Evolutionary conservation across 2,113 vertebrate genomes (phyloP), one percentile per base, ranked within the genome.

Genomic region (Megaleporinus macrocephalus): DNA sequence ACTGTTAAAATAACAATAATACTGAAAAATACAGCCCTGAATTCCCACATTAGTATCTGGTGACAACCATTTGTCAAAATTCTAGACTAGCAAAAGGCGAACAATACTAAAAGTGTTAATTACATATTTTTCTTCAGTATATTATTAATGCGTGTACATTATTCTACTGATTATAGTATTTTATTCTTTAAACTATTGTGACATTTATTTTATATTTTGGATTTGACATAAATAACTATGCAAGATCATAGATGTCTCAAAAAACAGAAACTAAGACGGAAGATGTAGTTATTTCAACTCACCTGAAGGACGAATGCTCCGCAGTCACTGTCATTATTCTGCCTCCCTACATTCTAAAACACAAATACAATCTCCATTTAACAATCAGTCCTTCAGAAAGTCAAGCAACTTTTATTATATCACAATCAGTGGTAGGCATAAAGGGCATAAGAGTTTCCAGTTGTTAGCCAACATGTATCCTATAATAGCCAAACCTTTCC

Each of bases 301-400:
- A 97, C 96, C 96, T 97, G 96, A 53, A 97, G 91, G 78, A 97
- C 96, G 76, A 97, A 97, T 20, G 96, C 96, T 0, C 96, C 96
- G 72, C 96, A 97, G 89, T 97, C 96, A 26, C 96, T 97, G 94
- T 97, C 96, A 29, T 97, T 97, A 91, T 97, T 97, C 89, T 97
- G 96, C 76, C 96, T 93, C 81, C 95, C 96, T 75, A 97, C 96
- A 62, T 97, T 97, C 96, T 97, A 90, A 30, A 93, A 93, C 12
- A 88, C 9, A 89, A 71, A 59, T 6, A 73, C 1, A 72, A 57
- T 30, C 61, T n/a, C 47, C 24, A 63, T 33, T 68, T 61, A 74
- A 26, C 49, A 73, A 57, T 7, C 41, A 36, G 3, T 36, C 7
- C 69, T 71, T 24, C 14, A 55, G 14, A 29, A 62, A 7, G n/a